Evolutionary conservation across 2,113 vertebrate genomes (phyloP).

Genomic region (Rhabdomys dilectus): DNA sequence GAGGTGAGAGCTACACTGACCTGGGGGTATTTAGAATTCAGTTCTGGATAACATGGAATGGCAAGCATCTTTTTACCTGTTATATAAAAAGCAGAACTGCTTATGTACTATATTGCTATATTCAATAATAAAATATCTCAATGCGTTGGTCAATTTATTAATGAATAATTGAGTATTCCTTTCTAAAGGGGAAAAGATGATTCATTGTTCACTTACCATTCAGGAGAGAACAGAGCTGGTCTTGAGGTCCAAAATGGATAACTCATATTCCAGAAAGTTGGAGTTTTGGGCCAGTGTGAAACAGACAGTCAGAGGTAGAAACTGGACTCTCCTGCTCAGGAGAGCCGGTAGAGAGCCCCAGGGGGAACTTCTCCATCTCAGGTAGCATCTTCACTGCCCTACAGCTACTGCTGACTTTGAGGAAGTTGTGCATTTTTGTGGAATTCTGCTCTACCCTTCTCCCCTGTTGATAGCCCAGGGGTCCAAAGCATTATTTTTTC

Average conservation of each 20-base stretch:
- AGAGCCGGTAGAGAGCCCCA: neutral
- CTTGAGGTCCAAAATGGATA: neutral
- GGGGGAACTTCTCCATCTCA: neutral
- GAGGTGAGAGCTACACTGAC: neutral
- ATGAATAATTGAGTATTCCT: neutral
- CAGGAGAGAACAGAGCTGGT: neutral
- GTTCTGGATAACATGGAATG: neutral
- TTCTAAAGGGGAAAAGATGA: neutral
- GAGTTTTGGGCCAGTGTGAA: neutral
- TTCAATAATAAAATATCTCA: neutral
- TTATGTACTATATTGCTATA: neutral
- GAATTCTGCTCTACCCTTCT: neutral
- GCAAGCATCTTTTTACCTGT: neutral
- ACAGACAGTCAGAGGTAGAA: neutral
- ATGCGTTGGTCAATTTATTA: neutral
- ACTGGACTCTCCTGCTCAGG: neutral
- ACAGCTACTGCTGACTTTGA: neutral
- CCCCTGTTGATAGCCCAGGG: neutral
- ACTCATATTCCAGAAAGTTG: neutral
- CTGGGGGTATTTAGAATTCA: neutral
- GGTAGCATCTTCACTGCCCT: neutral
- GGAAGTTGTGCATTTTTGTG: neutral
- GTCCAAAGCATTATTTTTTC: neutral
- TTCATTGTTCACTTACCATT: neutral
- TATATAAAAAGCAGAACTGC: neutral